These are phyloP conservation scores for Actenoides lindsayi DNA, from an alignment of 2,113 vertebrate genomes.

Conservation along the genomic window DNA sequence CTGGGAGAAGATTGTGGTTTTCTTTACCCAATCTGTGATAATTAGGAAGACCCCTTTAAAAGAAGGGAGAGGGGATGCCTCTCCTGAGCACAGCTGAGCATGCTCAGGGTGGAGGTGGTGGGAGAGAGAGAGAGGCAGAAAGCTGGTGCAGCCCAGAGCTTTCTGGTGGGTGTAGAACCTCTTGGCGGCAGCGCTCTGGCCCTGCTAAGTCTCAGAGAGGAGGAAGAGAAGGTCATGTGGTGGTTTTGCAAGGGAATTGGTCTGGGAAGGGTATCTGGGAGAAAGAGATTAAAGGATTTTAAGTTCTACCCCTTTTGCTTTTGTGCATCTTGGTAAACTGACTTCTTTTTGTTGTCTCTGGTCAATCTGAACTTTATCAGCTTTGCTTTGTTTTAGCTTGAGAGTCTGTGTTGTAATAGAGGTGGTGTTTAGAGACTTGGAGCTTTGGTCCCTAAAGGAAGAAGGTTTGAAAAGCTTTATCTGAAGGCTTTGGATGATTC, in stretches of 20 bases:
- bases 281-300: not conserved
- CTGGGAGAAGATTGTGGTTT: not conserved
- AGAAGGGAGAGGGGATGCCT: not conserved
- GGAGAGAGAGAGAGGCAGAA: not conserved
- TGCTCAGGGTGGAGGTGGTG: not conserved
- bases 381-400: not conserved
- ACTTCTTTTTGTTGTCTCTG: not conserved
- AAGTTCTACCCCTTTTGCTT: not conserved
- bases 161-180: not conserved
- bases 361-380: not conserved
- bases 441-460: not conserved
- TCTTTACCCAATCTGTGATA: not conserved
- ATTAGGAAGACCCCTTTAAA: not conserved
- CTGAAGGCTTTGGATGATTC: not conserved
- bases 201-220: not conserved
- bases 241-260: not conserved
- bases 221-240: not conserved
- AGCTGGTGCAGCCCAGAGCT: not conserved
- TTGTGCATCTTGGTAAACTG: not conserved
- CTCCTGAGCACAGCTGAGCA: not conserved
- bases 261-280: not conserved
- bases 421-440: not conserved
- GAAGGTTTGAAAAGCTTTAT: not conserved
- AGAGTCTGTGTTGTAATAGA: not conserved
- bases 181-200: not conserved